Conservation (phyloP, 2,888 invertebrate genomes). For the Pheosia tremula region DNA sequence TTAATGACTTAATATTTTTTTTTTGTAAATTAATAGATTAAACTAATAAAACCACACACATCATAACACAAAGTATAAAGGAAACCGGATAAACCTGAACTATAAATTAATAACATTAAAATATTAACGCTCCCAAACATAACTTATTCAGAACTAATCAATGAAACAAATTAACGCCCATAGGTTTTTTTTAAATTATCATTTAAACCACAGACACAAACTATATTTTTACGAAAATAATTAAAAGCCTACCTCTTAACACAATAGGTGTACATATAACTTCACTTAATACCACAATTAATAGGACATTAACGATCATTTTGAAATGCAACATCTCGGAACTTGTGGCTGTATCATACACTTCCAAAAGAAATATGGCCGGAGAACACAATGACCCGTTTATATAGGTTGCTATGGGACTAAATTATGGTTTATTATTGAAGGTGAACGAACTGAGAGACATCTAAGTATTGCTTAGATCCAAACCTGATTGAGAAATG, state of each 20-base stretch:
- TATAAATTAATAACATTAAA: constrained; percentile 8
- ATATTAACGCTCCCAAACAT: not conserved
- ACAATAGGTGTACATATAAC: constrained; percentile 51
- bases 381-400: constrained; percentile 34
- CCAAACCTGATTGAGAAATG: constrained; percentile 38
- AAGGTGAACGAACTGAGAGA: constrained; percentile 33
- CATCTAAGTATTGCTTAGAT: constrained; percentile 22
- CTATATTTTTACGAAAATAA: not conserved
- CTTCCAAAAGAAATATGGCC: constrained; percentile 32
- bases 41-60: not conserved
- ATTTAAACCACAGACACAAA: not conserved
- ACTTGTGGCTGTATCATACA: constrained; percentile 25
- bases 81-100: constrained; percentile 3
- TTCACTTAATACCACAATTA: constrained; percentile 28
- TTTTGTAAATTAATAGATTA: not conserved
- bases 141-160: not conserved
- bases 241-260: constrained; percentile 53
- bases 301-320: constrained; percentile 13
- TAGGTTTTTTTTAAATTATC: not conserved
- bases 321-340: constrained; percentile 6
- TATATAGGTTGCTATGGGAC: constrained; percentile 42
- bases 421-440: constrained; percentile 29
- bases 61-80: not conserved
- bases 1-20: not conserved
- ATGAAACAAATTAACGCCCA: not conserved